Base-by-base conservation (phyloP, 1,140 invertebrate genomes). In the Bradynema listronoti region DNA sequence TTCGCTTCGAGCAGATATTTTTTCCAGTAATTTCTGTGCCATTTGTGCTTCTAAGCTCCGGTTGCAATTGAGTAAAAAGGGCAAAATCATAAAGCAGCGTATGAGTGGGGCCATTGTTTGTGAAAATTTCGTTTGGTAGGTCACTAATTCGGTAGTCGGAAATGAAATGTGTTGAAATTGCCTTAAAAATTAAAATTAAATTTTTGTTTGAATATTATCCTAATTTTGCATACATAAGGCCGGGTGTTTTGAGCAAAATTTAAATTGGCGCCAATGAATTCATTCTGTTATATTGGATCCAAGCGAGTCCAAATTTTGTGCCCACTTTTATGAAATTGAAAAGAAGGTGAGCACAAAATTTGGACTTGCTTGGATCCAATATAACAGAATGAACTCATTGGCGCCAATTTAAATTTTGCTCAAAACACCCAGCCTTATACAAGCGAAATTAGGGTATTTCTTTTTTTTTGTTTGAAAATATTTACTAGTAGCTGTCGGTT, bases 31-130 rank as follows among this genome's bases (percentile, higher is more conserved):
- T 47, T n/a, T n/a, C n/a, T 47, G 45, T 9, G 7, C 19, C 7
- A 9, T 19, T 9, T 47, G 45, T 47, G 7, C 22, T 47, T 22
- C 19, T 24, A 9, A 7, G 45, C 29, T 19, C 11, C 7, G 7
- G 22, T 29, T 22, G n/a, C n/a, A n/a, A n/a, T n/a, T n/a, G n/a
- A n/a, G n/a, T 36, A n/a, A 61, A 27, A 9, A 61, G 24, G 4
- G 58, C 58, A 46, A 61, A 29, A 14, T 61, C 58, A n/a, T 61
- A 61, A 2, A 41, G 36, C 6, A 61, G 32, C 25, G 11, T 36
- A 22, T 62, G 58, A 25, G 22, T 47, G 7, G 45, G 45, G 7
- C 7, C 22, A 9, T 47, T 29, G 45, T 47, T 29, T 22, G 22
- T 29, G 7, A 22, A 47, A 47, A 39, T 39, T 39, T 39, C 45